Conservation (phyloP, 2,113 vertebrate genomes). For the Podilymbus podiceps region DNA sequence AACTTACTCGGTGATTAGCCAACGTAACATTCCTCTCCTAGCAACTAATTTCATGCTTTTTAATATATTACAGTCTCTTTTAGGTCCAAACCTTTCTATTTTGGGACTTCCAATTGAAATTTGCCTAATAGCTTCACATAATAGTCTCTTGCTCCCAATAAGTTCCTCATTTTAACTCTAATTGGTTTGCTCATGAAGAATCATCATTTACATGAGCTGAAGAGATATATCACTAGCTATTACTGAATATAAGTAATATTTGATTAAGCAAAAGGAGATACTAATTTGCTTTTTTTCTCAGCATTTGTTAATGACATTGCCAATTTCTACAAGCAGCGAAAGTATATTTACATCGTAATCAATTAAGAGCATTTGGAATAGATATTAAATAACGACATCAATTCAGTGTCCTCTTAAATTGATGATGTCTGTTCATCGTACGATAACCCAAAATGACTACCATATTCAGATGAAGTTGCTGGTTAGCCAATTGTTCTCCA, state of each 20-base stretch:
- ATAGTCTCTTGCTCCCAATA: constrained; percentile 17
- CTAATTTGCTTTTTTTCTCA: neutral
- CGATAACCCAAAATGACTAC: neutral
- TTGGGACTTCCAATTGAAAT: constrained; percentile 22
- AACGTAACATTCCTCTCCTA: neutral
- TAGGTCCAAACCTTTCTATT: constrained; percentile 44
- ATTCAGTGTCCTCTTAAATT: neutral
- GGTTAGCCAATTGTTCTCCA: neutral
- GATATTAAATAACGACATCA: neutral
- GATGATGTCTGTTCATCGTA: neutral
- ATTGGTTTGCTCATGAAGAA: constrained; percentile 48
- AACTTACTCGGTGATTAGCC: neutral
- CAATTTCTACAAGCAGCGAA: neutral
- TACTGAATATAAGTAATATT: constrained; percentile 9
- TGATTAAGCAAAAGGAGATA: constrained; percentile 9
- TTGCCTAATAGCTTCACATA: constrained; percentile 23
- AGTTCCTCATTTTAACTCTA: constrained; percentile 33
- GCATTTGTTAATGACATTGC: neutral
- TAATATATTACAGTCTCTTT: neutral
- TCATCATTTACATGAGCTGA: constrained; percentile 30
- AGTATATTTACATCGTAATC: neutral
- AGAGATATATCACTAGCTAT: neutral
- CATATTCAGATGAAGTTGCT: neutral
- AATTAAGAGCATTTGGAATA: neutral
- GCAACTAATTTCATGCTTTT: constrained; percentile 17